A percentile compares a stretch with the other conserved stretches of the same genome.
Evolutionary conservation across 1,140 invertebrate species (phyloP).

Genomic region (Drosophila littoralis): DNA sequence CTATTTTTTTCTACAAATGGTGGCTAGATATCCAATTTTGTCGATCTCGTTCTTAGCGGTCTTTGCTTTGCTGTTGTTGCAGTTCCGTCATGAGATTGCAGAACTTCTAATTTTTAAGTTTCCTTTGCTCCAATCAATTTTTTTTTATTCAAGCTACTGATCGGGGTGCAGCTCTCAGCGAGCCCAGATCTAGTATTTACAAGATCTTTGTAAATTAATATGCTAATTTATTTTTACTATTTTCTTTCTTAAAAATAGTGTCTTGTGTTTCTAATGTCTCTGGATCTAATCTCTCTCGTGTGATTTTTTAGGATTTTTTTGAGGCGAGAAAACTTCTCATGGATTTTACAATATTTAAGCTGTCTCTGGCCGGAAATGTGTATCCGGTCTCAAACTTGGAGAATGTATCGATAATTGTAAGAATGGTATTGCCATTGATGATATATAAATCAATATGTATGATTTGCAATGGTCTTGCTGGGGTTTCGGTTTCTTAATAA

Average conservation of each 20-base stretch:
- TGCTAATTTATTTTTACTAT: too few relatives aligned
- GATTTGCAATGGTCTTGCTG: slow-evolving; percentile 1
- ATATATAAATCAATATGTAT: neutral
- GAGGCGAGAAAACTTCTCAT: neutral
- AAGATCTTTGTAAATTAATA: too few relatives aligned
- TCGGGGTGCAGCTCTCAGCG: too few relatives aligned
- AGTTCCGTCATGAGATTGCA: too few relatives aligned
- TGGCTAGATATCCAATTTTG: too few relatives aligned
- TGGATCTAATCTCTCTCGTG: neutral
- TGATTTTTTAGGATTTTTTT: neutral
- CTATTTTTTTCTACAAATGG: too few relatives aligned
- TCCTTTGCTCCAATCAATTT: too few relatives aligned
- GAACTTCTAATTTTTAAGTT: too few relatives aligned
- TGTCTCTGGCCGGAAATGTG: neutral
- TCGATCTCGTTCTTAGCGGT: too few relatives aligned
- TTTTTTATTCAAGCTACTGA: too few relatives aligned
- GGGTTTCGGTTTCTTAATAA: neutral
- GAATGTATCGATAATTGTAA: neutral
- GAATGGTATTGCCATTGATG: neutral
- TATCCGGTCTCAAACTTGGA: neutral
- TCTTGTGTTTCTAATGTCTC: neutral
- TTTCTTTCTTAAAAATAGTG: neutral
- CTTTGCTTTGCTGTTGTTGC: too few relatives aligned
- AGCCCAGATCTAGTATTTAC: too few relatives aligned
- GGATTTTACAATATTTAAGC: neutral